Percentiles rank a stretch among this genome's conserved stretches.
These are phyloP conservation scores for Drosophila ercepeae DNA, from an alignment of 1,140 invertebrate genomes.

Conservation along the genomic window DNA sequence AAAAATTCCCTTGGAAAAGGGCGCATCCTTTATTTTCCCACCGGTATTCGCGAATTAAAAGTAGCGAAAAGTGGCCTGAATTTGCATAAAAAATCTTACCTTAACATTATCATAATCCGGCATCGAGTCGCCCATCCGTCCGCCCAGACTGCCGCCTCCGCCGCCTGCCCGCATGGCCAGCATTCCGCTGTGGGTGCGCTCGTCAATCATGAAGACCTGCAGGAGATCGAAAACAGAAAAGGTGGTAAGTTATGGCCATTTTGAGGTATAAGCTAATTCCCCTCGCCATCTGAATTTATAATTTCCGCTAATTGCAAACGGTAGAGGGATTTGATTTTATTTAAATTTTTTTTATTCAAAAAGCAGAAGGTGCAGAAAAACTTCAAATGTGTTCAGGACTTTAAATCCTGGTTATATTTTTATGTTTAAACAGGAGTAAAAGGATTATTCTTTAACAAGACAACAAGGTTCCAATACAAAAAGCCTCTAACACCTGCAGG, in stretches of 20 bases:
- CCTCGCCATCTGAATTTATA: not conserved
- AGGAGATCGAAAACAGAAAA: not conserved
- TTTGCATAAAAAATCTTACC: constrained; percentile 84
- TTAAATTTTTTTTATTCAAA: not conserved
- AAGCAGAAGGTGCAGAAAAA: no score
- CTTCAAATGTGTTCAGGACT: not conserved
- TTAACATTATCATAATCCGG: constrained; percentile 86
- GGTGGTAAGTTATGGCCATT: not conserved
- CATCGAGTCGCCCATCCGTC: constrained; percentile 82
- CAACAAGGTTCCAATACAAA: not conserved
- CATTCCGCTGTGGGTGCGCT: constrained; percentile 74
- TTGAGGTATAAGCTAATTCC: constrained; percentile 7
- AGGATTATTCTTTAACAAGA: no score
- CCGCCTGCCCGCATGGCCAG: constrained; percentile 72
- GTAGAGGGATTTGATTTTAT: not conserved
- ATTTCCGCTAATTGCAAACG: constrained; percentile 11
- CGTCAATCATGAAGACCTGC: constrained; percentile 84
- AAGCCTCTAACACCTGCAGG: no score
- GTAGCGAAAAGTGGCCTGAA: constrained; percentile 9
- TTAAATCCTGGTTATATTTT: not conserved
- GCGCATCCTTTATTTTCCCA: constrained; percentile 69
- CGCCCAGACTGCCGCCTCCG: constrained; percentile 63
- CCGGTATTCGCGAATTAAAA: constrained; percentile 11
- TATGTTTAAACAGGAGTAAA: no score
- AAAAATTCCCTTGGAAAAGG: constrained; percentile 2